Evolutionary conservation across 2,888 invertebrate genomes (phyloP).

Genomic region (Trachelus stipa): DNA sequence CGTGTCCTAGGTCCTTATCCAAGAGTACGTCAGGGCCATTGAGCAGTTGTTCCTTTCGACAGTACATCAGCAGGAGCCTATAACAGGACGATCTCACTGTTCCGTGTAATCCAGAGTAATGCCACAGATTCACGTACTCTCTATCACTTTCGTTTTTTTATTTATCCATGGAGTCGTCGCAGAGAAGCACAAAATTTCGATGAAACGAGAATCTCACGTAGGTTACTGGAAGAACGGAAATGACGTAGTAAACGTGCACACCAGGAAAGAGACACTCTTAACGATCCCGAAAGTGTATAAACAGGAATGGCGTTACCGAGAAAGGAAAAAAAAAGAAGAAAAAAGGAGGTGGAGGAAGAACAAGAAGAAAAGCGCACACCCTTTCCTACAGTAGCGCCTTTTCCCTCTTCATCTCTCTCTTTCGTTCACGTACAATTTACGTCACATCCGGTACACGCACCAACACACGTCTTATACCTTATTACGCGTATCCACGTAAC

Average conservation of each 20-base stretch:
- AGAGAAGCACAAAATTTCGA: background rate
- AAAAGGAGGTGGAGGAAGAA: background rate
- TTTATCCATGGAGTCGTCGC: background rate
- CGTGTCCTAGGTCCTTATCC: background rate
- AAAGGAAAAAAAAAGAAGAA: background rate
- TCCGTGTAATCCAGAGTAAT: background rate
- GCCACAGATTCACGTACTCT: background rate
- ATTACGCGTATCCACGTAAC: constrained; percentile 4
- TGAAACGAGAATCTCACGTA: background rate
- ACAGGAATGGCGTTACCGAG: background rate
- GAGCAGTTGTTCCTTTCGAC: background rate
- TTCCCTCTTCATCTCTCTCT: background rate
- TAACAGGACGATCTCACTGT: background rate
- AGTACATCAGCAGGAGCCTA: background rate
- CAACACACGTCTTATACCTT: background rate
- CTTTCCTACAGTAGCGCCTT: background rate
- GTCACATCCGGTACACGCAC: constrained; percentile 7
- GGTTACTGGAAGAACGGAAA: background rate
- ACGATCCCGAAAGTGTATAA: background rate
- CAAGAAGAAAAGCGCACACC: background rate
- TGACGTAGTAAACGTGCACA: background rate
- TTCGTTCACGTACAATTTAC: background rate
- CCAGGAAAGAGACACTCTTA: background rate
- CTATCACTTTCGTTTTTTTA: background rate
- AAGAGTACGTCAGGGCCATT: background rate